Conservation (phyloP, 2,113 vertebrate genomes). For the Sarotherodon lohbergeri region DNA sequence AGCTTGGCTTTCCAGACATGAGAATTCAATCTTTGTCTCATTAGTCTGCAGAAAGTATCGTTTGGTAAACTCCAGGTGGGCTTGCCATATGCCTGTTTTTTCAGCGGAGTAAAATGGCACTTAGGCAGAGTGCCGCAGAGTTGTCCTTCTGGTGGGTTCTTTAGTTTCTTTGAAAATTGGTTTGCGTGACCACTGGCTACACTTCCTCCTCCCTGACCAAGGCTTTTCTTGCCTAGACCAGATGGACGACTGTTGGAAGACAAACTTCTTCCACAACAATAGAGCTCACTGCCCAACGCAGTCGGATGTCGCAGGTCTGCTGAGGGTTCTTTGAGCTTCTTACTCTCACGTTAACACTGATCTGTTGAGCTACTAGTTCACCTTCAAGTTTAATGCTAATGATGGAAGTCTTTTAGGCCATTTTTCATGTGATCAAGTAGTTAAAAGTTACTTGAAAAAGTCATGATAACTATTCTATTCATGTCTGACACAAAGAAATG, state of each 20-base stretch:
- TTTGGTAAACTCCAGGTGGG: conserved; percentile 37
- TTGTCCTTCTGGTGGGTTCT: background rate
- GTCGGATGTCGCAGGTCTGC: background rate
- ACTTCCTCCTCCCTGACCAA: background rate
- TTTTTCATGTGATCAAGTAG: background rate
- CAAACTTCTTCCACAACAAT: background rate
- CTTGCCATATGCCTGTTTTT: conserved; percentile 22
- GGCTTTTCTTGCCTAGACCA: background rate
- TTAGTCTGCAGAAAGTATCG: conserved; percentile 8
- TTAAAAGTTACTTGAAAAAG: fast-evolving
- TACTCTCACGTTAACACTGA: background rate
- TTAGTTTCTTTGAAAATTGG: background rate
- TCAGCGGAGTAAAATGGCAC: background rate
- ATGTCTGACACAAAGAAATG: background rate
- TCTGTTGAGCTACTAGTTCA: background rate
- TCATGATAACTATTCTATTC: background rate
- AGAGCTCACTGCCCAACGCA: background rate
- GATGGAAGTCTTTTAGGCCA: background rate
- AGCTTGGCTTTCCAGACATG: background rate
- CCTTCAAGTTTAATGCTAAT: background rate
- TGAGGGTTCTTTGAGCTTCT: background rate
- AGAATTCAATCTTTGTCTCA: conserved; percentile 15
- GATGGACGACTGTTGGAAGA: background rate
- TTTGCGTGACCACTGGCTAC: background rate
- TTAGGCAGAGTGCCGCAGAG: background rate